A percentile compares a stretch with the other conserved stretches of the same genome.
phyloP scores from a whole-genome alignment of 1,140 invertebrate species.

The Drosophila sp. region DNA sequence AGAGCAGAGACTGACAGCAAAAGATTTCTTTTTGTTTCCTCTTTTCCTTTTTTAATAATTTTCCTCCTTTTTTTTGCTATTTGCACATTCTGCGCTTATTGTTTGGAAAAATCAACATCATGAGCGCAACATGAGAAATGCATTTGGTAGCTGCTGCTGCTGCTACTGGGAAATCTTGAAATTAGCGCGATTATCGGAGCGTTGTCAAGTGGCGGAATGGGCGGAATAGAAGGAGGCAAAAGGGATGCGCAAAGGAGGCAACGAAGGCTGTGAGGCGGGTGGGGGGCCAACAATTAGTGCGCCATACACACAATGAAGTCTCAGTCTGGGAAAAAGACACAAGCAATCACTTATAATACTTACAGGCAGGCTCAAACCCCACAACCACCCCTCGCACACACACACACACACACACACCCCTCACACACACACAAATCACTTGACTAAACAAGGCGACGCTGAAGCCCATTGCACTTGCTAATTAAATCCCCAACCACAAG shows the following conservation, averaged over 20 bases:
- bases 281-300: constrained; percentile 62
- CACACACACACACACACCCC: constrained; percentile 5
- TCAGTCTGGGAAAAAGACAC: constrained; percentile 58
- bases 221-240: neutral
- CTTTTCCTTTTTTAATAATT: constrained; percentile 10
- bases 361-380: constrained; percentile 40
- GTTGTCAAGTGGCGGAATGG: constrained; percentile 60
- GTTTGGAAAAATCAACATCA: constrained; percentile 78
- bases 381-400: neutral
- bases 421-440: constrained; percentile 68
- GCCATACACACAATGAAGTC: constrained; percentile 45
- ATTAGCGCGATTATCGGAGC: constrained; percentile 82
- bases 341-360: constrained; percentile 74
- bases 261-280: constrained; percentile 38
- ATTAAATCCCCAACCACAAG: constrained; percentile 76
- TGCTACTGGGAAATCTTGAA: constrained; percentile 81
- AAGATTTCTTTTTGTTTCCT: constrained; percentile 26
- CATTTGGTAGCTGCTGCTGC: constrained; percentile 52
- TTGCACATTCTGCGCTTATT: constrained; percentile 79
- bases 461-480: constrained; percentile 75
- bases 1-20: constrained; percentile 27
- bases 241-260: constrained; percentile 14
- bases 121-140: constrained; percentile 60
- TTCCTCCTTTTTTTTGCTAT: constrained; percentile 36
- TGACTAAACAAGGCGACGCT: constrained; percentile 78